Conservation (phyloP, 2,797 vertebrate species). For the Enteromius unitaeniatus region DNA sequence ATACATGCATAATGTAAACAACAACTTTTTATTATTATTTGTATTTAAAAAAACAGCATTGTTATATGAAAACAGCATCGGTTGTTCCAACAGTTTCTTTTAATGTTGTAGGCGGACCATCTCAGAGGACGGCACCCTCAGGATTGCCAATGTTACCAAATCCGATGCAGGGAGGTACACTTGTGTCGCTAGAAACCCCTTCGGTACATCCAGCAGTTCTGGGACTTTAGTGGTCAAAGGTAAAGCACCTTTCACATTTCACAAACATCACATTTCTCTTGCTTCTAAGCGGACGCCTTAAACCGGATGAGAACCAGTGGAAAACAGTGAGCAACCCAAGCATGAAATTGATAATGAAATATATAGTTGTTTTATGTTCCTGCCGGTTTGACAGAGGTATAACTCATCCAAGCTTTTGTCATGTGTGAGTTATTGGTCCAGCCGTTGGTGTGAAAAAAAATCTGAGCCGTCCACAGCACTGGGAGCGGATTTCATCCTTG, state of each 20-base stretch:
- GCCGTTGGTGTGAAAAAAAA: slow-evolving; percentile 65
- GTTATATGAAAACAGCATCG: background rate
- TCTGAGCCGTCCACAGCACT: slow-evolving; percentile 57
- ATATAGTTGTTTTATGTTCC: slow-evolving; percentile 80
- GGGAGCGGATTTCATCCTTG: slow-evolving; percentile 61
- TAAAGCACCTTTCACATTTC: slow-evolving; percentile 63
- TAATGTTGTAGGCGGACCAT: slow-evolving; percentile 74
- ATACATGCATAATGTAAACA: no score
- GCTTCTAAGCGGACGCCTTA: slow-evolving; percentile 65
- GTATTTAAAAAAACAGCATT: background rate
- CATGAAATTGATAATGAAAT: slow-evolving; percentile 85
- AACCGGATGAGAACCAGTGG: slow-evolving; percentile 63
- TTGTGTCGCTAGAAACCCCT: slow-evolving; percentile 84
- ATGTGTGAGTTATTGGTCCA: slow-evolving; percentile 81
- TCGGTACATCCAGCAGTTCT: slow-evolving; percentile 80
- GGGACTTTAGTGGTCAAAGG: slow-evolving; percentile 86
- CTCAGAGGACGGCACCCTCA: slow-evolving; percentile 82
- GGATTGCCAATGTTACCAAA: slow-evolving; percentile 81
- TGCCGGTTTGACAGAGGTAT: slow-evolving; percentile 78
- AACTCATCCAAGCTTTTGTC: slow-evolving; percentile 80
- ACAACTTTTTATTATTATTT: no score
- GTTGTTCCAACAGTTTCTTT: slow-evolving; percentile 7
- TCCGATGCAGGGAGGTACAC: slow-evolving; percentile 82
- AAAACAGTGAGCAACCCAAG: slow-evolving; percentile 72
- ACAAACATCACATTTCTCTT: slow-evolving; percentile 52